These are phyloP conservation scores for Steatocranus sp. DNA, from an alignment of 2,797 vertebrate species.

Conservation along the genomic window DNA sequence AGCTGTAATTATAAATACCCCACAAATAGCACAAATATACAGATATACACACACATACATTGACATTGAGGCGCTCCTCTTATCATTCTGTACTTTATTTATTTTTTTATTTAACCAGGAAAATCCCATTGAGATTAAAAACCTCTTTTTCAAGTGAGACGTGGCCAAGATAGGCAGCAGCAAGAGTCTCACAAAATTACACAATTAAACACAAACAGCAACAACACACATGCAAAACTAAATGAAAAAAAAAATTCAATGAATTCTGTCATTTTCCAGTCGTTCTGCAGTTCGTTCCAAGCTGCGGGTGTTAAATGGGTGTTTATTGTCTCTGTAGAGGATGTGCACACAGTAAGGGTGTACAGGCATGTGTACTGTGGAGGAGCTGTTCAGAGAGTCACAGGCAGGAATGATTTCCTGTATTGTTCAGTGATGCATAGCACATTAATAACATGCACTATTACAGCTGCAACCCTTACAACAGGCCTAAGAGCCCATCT, in stretches of 20 bases:
- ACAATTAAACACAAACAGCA: background rate
- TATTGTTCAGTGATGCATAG: background rate
- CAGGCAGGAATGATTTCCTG: background rate
- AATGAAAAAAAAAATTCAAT: background rate
- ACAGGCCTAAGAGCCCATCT: fast-evolving
- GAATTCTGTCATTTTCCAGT: background rate
- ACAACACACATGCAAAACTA: background rate
- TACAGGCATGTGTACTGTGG: background rate
- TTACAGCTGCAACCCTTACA: background rate
- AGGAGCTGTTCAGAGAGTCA: background rate
- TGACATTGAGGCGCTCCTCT: background rate
- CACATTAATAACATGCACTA: background rate
- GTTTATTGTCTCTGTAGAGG: background rate
- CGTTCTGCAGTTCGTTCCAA: background rate
- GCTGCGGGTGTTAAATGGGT: background rate
- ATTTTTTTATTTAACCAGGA: background rate
- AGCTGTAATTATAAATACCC: background rate
- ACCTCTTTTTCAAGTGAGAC: background rate
- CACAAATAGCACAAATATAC: background rate
- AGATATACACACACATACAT: background rate
- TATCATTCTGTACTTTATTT: background rate
- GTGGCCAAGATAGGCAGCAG: background rate
- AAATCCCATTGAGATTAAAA: background rate
- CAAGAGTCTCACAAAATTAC: background rate
- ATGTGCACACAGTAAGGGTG: fast-evolving